Percentiles rank a stretch among this genome's conserved stretches.
Conservation (phyloP, 92 coral and sea anemone species). For the Parazoanthus swiftii region DNA sequence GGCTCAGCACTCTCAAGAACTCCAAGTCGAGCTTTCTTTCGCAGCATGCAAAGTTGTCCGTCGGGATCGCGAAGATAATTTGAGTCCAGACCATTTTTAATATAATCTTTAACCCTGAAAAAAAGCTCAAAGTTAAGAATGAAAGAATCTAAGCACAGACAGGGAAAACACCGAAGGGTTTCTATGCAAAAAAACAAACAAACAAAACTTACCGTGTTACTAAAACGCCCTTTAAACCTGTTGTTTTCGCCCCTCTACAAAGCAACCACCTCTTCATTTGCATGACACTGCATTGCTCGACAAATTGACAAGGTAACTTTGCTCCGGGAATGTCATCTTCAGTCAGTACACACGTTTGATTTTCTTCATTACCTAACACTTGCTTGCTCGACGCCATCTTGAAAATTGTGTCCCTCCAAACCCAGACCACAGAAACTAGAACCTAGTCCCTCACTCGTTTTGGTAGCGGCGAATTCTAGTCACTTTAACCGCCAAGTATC, state of each 20-base stretch:
- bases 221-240: conserved; percentile 46
- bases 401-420: no score
- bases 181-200: not conserved
- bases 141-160: not conserved
- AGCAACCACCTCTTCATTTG: conserved; percentile 55
- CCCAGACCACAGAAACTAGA: no score
- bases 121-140: conserved; percentile 2
- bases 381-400: not conserved
- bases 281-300: conserved; percentile 31
- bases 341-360: no score
- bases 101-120: conserved; percentile 57
- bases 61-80: conserved; percentile 48
- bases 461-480: no score
- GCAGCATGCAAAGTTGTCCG: conserved; percentile 26
- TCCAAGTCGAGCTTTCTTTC: conserved; percentile 47
- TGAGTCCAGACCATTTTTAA: conserved; percentile 47
- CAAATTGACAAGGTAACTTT: conserved; percentile 10
- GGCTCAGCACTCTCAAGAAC: conserved; percentile 24
- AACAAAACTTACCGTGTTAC: conserved; percentile 41
- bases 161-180: not conserved
- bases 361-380: no score
- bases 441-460: no score
- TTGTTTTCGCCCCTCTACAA: conserved; percentile 67
- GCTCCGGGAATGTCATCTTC: conserved; percentile 19
- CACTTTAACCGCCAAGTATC: no score